Evolutionary conservation across 2,113 vertebrate genomes (phyloP), one percentile per base, ranked within the genome.

Genomic region (Tor tambroides): DNA sequence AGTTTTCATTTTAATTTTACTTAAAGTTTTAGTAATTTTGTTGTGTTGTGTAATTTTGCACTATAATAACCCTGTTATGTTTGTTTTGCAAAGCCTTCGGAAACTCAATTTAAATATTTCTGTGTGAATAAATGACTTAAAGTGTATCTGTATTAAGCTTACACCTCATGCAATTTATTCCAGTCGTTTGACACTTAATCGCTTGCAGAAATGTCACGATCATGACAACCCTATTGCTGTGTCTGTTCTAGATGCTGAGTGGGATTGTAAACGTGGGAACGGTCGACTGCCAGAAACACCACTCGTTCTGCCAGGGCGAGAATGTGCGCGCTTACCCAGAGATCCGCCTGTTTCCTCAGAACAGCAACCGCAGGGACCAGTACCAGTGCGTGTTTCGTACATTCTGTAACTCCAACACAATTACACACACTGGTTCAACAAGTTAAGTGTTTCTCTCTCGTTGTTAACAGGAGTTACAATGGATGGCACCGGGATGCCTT

Each of bases 401-500:
- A 8, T 4, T 63, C 32, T 41, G 6, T 61, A 3, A 26, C 54
- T 32, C 32, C 3, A 1, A 59, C 10, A 28, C 49, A 23, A 9
- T 23, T 17, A 12, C 43, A 26, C 14, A 74, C 21, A 1, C 63
- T 19, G 9, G 23, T 65, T 41, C 23, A 23, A 79, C 51, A n/a
- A 30, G 9, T 67, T 82, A 0, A 30, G 38, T 23, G 4, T 54
- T 32, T 54, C n/a, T 49, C 41, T 46, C 17, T 65, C 7, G 14
- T 51, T 72, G 41, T 46, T 23, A 19, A 41, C 63, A 99, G 98
- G 90, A 96, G 89, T 71, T 99, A 98, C 89, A 98, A 92, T 79
- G 97, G 97, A 69, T 99, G 98, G 98, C 94, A 98, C 92, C 95
- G 97, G 90, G 97, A 99, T 86, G 93, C 98, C 0, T 94, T 97